Base-by-base conservation (phyloP, 2,797 vertebrate species). In the Alcedo atthis region DNA sequence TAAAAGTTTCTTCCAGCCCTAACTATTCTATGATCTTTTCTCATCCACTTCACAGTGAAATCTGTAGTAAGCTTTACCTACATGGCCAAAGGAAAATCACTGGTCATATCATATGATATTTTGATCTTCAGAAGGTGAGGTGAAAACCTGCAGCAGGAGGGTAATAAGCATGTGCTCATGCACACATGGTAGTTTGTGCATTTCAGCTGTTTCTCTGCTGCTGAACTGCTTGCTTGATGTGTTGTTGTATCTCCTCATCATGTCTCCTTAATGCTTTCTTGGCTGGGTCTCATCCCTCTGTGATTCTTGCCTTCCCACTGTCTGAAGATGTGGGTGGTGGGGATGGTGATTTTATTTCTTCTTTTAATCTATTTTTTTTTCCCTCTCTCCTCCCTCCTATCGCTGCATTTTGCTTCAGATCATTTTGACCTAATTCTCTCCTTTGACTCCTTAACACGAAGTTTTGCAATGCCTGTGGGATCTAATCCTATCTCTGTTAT, bases 401-500 rank as follows among this genome's bases (percentile, higher is more conserved):
- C 43, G 3, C 15, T 49, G 51, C 70, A 46, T 84, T 74, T 89
- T 85, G 33, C 16, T 87, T 87, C 35, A 48, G 92, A 89, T 95
- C 79, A 92, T 75, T 73, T 82, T 92, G 94, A 96, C 91, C 93
- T 70, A 46, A 74, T 87, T 88, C 54, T 90, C 73, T 93, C 85
- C 64, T 92, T 80, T 93, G 86, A 83, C 63, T 94, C 46, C 80
- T 88, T 81, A 87, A 53, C 11, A 28, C 2, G 2, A 70, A 83
- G 63, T 89, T 89, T 93, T 94, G 86, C 73, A 71, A 49, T 74
- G 85, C 85, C 86, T 89, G 82, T 81, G 85, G 87, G 70, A 87
- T 81, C 37, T 30, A 88, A 84, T 88, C 46, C 90, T 94, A 88
- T 96, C 94, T 96, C 78, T 96, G 70, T 94, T 92, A 80, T 94